Conservation (phyloP, 2,113 vertebrate species). For the Archocentrus centrarchus region DNA sequence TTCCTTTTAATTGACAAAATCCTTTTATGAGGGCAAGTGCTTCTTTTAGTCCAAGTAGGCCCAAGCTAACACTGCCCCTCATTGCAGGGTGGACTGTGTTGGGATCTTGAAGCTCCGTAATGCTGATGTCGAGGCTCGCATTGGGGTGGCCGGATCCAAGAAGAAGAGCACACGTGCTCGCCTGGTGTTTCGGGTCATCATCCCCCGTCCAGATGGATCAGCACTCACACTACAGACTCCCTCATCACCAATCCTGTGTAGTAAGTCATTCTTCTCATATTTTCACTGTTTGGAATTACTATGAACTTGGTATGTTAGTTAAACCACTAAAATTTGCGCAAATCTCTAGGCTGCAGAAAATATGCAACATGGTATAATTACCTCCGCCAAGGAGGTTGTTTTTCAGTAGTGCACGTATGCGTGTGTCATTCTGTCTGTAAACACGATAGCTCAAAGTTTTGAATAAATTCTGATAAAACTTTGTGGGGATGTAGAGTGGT, state of each 20-base stretch:
- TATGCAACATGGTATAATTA: neutral
- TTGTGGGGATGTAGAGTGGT: no score
- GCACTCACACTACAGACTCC: constrained; percentile 93
- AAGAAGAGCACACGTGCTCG: constrained; percentile 98
- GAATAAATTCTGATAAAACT: no score
- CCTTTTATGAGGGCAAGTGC: neutral
- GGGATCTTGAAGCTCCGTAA: constrained; percentile 97
- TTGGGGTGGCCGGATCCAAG: constrained; percentile 96
- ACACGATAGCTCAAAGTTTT: no score
- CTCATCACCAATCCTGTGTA: constrained; percentile 95
- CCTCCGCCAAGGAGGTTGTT: no score
- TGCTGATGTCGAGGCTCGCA: constrained; percentile 97
- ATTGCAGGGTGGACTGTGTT: constrained; percentile 93
- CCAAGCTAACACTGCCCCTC: neutral
- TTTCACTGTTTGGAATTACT: neutral
- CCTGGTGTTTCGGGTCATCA: constrained; percentile 95
- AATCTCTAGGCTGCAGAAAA: neutral
- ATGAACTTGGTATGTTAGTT: constrained; percentile 1
- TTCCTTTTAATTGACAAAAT: neutral
- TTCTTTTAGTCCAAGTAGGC: neutral
- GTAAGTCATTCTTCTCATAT: constrained; percentile 82
- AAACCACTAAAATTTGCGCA: neutral
- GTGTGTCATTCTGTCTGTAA: no score
- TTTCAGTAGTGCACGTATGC: no score
- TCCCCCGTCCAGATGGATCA: constrained; percentile 91